A percentile compares a stretch with the other conserved stretches of the same genome.
Evolutionary conservation across 2,888 invertebrate genomes (phyloP).

Genomic region (Drosophila seclusa): DNA sequence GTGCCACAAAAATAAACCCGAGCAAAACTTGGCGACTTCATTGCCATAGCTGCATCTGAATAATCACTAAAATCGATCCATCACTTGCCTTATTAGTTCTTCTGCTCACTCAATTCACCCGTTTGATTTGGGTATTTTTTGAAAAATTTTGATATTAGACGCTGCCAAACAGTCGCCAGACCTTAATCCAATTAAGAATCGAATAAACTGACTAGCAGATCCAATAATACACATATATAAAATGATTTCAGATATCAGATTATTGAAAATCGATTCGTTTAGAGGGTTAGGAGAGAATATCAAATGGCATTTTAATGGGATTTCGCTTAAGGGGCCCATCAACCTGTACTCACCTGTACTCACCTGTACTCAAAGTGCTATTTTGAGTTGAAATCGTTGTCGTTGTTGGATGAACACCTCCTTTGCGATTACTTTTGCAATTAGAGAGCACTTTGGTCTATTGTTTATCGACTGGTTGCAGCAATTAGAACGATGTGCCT

Average conservation of each 20-base stretch:
- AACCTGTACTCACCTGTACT: background rate
- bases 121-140: too few relatives aligned
- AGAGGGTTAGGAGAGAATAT: background rate
- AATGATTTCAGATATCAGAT: background rate
- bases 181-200: too few relatives aligned
- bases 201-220: too few relatives aligned
- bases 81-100: too few relatives aligned
- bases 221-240: too few relatives aligned
- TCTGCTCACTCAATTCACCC: too few relatives aligned
- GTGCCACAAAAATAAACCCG: background rate
- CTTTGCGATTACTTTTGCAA: constrained; percentile 3
- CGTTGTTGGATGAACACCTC: background rate
- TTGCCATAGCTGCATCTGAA: background rate
- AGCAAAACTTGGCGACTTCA: background rate
- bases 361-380: background rate
- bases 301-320: background rate
- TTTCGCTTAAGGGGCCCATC: background rate
- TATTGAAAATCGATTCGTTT: background rate
- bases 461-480: constrained; percentile 63
- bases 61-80: background rate
- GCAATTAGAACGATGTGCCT: constrained; percentile 35
- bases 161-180: too few relatives aligned
- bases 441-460: constrained; percentile 33
- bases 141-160: too few relatives aligned
- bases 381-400: background rate